A percentile compares a stretch with the other conserved stretches of the same genome.
phyloP scores from a whole-genome alignment of 2,888 invertebrate genomes.

The Adelognathus sp. region DNA sequence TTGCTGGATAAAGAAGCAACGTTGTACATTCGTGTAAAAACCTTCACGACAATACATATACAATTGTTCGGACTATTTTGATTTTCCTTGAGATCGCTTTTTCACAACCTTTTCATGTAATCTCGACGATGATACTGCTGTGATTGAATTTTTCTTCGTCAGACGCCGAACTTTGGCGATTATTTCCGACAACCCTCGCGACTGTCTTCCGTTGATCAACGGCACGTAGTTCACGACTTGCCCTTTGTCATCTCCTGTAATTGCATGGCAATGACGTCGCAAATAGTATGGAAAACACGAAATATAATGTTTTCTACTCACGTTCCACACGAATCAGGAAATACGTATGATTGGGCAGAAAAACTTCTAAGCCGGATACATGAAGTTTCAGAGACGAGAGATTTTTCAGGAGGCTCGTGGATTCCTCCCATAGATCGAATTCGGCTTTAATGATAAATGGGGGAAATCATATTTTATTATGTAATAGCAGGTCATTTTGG shows the following conservation, averaged over 20 bases:
- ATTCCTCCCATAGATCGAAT: conserved; percentile 75
- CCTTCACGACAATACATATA: not conserved
- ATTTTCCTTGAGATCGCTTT: conserved; percentile 34
- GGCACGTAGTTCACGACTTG: conserved; percentile 45
- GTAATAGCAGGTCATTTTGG: too few species aligned
- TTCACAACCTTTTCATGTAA: conserved; percentile 20
- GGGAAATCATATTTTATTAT: not conserved
- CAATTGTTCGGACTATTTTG: not conserved
- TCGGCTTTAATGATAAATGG: conserved; percentile 62
- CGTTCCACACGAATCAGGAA: conserved; percentile 70
- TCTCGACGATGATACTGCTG: conserved; percentile 4
- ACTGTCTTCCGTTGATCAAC: conserved; percentile 21
- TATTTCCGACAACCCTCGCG: conserved; percentile 25
- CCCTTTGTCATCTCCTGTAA: conserved; percentile 52
- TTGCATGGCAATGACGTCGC: not conserved
- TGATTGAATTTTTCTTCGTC: conserved; percentile 28
- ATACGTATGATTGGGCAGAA: conserved; percentile 68
- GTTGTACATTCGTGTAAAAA: conserved; percentile 20
- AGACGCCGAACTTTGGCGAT: conserved; percentile 33
- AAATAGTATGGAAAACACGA: too few species aligned
- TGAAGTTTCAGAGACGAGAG: conserved; percentile 63
- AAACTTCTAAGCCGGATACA: conserved; percentile 68
- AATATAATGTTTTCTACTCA: conserved; percentile 62
- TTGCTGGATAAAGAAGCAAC: not conserved
- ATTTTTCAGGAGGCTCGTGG: conserved; percentile 66